Evolutionary conservation across 2,113 vertebrate species (phyloP), one percentile per base, ranked within the genome.

Genomic region (Cephalopholis sonnerati): DNA sequence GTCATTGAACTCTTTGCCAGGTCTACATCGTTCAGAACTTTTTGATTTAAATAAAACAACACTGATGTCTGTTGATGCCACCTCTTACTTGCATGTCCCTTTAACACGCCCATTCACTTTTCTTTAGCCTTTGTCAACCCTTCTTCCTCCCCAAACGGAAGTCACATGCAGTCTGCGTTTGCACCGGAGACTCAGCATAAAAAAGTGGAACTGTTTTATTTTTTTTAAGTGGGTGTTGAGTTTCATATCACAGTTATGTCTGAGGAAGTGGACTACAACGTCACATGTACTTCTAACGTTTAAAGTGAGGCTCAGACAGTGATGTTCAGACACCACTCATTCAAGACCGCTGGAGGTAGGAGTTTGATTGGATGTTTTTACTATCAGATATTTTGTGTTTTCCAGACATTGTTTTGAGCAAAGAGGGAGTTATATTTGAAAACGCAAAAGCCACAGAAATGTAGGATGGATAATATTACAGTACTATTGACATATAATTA

Each of bases 181-280:
- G 13, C 39, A 77, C 8, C 44, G 44, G 71, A 72, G 66, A 91
- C 90, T 95, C 93, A 95, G 93, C 95, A 86, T 58, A 82, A 93
- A 89, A 95, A 94, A 91, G 91, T 91, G 92, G 93, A 95, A 95
- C 65, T 80, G 22, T 62, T 18, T 41, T 55, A 46, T 10, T 55
- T 75, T 79, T 79, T 84, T 87, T 71, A 73, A 24, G 36, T 69
- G 59, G 27, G 44, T 80, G 75, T 82, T 83, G 39, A 83, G 87
- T 93, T 93, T 92, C 91, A 87, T 86, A 79, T 87, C 79, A 61
- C 20, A 54, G 67, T 84, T 85, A 16, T 64, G 58, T 87, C 50
- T 86, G 90, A 88, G 92, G 94, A 93, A 93, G 88, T 90, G 64
- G 39, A 32, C 57, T 64, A 12, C 66, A 39, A 55, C 13, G n/a